A percentile compares a stretch with the other conserved stretches of the same genome.
Conservation (phyloP, 2,113 vertebrate genomes). For the Peromyscus leucopus region DNA sequence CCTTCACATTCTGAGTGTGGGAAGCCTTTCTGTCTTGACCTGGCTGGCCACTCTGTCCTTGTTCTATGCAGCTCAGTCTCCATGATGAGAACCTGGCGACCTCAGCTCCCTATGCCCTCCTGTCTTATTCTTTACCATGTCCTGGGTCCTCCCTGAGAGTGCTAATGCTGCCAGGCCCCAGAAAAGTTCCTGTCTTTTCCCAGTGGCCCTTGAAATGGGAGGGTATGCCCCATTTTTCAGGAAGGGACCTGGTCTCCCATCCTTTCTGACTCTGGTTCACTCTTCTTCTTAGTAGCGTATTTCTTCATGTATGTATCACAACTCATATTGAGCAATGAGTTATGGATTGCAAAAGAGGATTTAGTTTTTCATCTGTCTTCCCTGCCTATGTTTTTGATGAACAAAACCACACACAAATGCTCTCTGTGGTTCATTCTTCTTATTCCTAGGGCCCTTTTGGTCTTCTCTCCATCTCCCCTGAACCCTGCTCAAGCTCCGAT, state of each 20-base stretch:
- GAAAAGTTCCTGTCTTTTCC: background rate
- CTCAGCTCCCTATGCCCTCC: background rate
- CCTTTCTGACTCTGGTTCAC: background rate
- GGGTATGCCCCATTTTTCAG: background rate
- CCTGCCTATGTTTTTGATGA: background rate
- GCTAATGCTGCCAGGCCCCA: background rate
- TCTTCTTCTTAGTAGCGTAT: background rate
- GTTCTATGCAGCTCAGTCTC: background rate
- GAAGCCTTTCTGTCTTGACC: background rate
- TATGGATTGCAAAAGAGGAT: background rate
- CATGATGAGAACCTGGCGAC: background rate
- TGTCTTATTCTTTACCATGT: background rate
- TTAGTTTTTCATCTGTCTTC: background rate
- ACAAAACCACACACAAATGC: background rate
- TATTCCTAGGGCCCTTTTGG: background rate
- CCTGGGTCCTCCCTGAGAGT: background rate
- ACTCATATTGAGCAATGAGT: background rate
- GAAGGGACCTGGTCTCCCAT: no score
- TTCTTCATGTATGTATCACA: background rate
- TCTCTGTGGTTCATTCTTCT: background rate
- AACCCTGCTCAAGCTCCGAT: background rate
- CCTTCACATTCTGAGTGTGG: background rate
- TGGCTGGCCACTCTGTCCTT: background rate
- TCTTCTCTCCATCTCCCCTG: no score
- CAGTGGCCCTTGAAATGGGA: background rate